Conservation (phyloP, 2,888 invertebrate species). For the Nesidiocoris tenuis region DNA sequence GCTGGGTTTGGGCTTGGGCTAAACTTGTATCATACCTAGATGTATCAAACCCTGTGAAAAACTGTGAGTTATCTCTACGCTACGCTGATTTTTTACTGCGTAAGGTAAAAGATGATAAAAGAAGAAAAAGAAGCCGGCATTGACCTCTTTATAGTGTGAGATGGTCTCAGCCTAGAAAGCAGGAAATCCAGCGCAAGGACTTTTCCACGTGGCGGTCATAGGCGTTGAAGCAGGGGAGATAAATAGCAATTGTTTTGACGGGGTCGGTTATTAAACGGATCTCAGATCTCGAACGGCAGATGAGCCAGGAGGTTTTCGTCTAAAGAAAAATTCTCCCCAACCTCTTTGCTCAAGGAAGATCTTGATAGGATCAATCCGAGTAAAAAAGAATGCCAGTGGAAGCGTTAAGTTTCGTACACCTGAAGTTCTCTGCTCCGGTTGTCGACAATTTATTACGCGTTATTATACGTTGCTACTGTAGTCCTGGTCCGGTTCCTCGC, state of each 20-base stretch:
- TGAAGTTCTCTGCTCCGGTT: constrained; percentile 13
- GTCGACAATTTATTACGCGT: constrained; percentile 45
- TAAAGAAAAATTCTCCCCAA: constrained; percentile 21
- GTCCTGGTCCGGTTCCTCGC: not conserved
- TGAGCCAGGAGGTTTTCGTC: constrained; percentile 1
- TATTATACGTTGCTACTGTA: constrained; percentile 45
- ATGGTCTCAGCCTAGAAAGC: not conserved
- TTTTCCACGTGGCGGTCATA: constrained; percentile 3
- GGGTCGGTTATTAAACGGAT: constrained; percentile 34
- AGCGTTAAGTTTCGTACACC: constrained; percentile 41
- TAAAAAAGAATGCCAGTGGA: constrained; percentile 4
- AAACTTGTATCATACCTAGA: too few relatives aligned
- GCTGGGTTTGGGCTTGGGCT: too few relatives aligned
- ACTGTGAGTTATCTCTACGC: too few relatives aligned
- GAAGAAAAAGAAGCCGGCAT: too few relatives aligned
- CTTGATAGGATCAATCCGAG: constrained; percentile 20
- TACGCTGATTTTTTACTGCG: too few relatives aligned
- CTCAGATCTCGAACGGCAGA: not conserved
- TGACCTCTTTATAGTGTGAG: too few relatives aligned
- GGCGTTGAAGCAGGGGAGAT: constrained; percentile 27
- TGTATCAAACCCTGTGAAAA: too few relatives aligned
- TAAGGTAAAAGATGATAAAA: too few relatives aligned
- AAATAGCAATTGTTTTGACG: constrained; percentile 33
- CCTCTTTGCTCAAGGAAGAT: constrained; percentile 10
- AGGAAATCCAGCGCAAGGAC: not conserved